Conservation (phyloP, 2,113 vertebrate genomes). For the Misgurnus anguillicaudatus region DNA sequence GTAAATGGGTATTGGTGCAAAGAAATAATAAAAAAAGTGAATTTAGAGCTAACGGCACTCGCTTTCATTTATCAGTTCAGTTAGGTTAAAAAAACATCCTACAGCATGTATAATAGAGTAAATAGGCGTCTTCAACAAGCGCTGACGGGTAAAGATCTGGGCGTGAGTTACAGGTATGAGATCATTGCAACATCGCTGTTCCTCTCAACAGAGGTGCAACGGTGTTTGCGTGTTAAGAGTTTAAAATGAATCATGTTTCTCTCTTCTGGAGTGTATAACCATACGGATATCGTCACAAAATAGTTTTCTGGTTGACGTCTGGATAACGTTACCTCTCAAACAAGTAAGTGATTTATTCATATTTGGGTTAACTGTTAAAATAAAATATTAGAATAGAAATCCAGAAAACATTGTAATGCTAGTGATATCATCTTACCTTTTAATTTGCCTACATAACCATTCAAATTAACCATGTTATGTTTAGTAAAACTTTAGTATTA, state of each 20-base stretch:
- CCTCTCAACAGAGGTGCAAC: not conserved
- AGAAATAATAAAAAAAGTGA: no score
- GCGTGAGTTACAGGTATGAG: constrained; percentile 26
- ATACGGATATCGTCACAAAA: not conserved
- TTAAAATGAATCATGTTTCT: not conserved
- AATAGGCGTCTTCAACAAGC: not conserved
- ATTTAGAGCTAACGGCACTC: no score
- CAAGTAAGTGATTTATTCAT: constrained; percentile 2
- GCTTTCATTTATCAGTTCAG: not conserved
- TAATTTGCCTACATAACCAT: no score
- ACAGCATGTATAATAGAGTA: not conserved
- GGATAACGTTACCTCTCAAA: not conserved
- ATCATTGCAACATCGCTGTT: constrained; percentile 23
- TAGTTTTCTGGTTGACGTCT: not conserved
- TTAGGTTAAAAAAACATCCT: not conserved
- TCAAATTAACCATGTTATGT: no score
- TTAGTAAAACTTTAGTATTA: no score
- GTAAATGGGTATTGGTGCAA: no score
- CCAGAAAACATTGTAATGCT: no score
- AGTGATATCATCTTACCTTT: no score
- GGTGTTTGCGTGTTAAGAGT: no score
- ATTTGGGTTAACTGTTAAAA: not conserved
- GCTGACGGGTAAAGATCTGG: constrained; percentile 23
- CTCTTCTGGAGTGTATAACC: not conserved
- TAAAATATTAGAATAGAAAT: not conserved